Percentiles rank a stretch among this genome's conserved stretches.
phyloP scores from a whole-genome alignment of 92 coral and sea anemone genomes.

The Nematostella vectensis region DNA sequence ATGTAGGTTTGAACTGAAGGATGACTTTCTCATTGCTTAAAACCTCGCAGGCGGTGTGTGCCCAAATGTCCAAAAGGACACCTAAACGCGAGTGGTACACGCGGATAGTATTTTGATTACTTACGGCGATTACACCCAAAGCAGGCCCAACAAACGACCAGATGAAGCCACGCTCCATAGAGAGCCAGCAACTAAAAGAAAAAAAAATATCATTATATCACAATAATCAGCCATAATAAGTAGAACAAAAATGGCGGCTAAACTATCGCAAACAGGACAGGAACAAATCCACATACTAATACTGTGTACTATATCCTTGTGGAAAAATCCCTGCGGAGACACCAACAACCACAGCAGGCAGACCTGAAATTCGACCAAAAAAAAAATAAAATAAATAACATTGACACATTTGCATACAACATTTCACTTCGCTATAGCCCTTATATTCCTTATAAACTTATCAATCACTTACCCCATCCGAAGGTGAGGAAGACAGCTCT shows the following conservation, averaged over 20 bases:
- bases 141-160: conserved; percentile 99
- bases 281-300: conserved; percentile 42
- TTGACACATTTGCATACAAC: not conserved
- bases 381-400: not conserved
- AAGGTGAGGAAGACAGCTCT: conserved; percentile 61
- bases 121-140: conserved; percentile 72
- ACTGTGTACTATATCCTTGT: conserved; percentile 61
- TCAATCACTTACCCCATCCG: conserved; percentile 98
- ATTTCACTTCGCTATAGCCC: too few species aligned
- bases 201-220: not conserved
- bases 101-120: conserved; percentile 10
- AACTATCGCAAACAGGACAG: not conserved
- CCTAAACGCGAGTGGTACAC: not conserved
- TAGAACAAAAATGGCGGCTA: not conserved
- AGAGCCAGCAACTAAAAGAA: conserved; percentile 81
- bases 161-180: conserved; percentile 78
- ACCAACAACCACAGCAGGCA: conserved; percentile 52
- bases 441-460: too few species aligned
- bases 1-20: too few species aligned
- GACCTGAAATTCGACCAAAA: conserved; percentile 37
- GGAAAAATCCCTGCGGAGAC: conserved; percentile 57
- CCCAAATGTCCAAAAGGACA: not conserved
- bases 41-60: too few species aligned
- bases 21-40: too few species aligned
- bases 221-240: not conserved